phyloP scores from a whole-genome alignment of 2,113 vertebrate species.

The Bostrychus sinensis region DNA sequence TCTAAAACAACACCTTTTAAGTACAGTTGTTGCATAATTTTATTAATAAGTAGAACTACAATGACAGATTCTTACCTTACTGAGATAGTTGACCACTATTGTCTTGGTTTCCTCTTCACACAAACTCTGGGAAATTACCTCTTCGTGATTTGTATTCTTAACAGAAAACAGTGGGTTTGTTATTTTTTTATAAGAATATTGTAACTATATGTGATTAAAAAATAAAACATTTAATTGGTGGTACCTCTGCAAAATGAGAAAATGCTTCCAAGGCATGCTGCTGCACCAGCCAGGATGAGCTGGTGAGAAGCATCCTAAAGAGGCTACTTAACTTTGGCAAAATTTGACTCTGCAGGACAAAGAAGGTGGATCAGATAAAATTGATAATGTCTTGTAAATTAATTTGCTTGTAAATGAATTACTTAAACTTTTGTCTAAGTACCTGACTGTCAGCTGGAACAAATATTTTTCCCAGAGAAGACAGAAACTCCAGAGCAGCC shows the following conservation, averaged over 20 bases:
- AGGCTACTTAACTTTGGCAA: slow-evolving; percentile 81
- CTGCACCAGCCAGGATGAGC: slow-evolving; percentile 84
- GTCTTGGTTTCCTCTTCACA: slow-evolving; percentile 85
- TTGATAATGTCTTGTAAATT: background rate
- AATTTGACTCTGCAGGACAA: slow-evolving; percentile 79
- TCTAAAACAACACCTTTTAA: slow-evolving; percentile 66
- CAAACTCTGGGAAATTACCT: slow-evolving; percentile 89
- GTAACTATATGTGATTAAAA: too few relatives aligned
- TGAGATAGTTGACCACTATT: slow-evolving; percentile 89
- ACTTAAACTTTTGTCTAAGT: too few relatives aligned
- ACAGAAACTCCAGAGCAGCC: slow-evolving; percentile 83
- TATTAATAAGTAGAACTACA: background rate
- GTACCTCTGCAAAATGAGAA: slow-evolving; percentile 91
- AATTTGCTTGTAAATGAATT: background rate
- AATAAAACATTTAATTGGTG: background rate
- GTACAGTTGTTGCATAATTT: background rate
- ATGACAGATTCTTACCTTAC: slow-evolving; percentile 83
- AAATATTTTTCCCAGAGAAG: slow-evolving; percentile 84
- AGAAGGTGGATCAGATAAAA: background rate
- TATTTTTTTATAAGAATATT: background rate
- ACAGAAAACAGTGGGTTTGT: slow-evolving; percentile 20
- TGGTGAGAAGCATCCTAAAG: slow-evolving; percentile 83
- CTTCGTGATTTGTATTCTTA: slow-evolving; percentile 91
- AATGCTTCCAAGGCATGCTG: slow-evolving; percentile 91
- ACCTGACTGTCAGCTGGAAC: slow-evolving; percentile 87